Conservation (phyloP, 2,113 vertebrate species). For the Riparia riparia region DNA sequence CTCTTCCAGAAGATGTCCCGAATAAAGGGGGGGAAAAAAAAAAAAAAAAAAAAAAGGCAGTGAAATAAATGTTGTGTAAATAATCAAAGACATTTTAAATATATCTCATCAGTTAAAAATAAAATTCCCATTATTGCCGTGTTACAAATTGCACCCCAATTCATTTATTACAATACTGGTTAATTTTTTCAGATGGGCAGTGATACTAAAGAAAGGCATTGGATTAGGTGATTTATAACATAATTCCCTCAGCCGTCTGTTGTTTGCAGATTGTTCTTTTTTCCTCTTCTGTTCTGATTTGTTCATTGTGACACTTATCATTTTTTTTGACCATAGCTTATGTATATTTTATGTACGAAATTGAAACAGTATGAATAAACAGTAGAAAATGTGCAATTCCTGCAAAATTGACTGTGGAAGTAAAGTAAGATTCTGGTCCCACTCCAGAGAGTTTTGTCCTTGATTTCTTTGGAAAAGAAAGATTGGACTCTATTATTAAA, state of each 20-base stretch:
- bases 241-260: background rate
- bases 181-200: conserved; percentile 32
- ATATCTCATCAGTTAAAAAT: background rate
- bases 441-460: background rate
- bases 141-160: background rate
- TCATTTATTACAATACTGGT: background rate
- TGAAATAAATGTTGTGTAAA: conserved; percentile 10
- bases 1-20: background rate
- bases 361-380: conserved; percentile 5
- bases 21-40: background rate
- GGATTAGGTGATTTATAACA: conserved; percentile 10
- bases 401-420: background rate
- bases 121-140: background rate
- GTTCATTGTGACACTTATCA: background rate
- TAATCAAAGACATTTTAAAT: conserved; percentile 18
- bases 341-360: conserved; percentile 23
- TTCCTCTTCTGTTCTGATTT: background rate
- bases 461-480: background rate
- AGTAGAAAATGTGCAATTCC: conserved; percentile 5
- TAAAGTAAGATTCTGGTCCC: background rate
- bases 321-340: conserved; percentile 1
- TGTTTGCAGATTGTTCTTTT: conserved; percentile 17
- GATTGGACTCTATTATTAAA: background rate
- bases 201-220: background rate
- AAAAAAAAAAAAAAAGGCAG: background rate